Conservation (phyloP, 1,140 invertebrate species). For the Drosophila varians region DNA sequence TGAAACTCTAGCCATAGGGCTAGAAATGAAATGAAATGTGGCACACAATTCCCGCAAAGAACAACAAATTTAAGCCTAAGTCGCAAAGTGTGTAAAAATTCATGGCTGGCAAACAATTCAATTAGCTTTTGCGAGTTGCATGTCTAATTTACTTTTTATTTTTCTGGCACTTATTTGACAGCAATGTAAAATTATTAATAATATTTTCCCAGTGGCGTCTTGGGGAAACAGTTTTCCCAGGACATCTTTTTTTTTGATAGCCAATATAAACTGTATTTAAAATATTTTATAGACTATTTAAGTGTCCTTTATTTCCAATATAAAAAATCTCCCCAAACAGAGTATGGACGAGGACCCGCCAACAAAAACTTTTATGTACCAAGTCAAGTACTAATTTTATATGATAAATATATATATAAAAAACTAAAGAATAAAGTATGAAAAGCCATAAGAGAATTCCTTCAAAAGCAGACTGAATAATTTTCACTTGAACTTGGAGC, state of each 20-base stretch:
- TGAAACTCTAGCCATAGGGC: slow-evolving; percentile 17
- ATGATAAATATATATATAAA: not conserved
- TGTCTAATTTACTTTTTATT: slow-evolving; percentile 33
- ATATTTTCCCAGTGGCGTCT: not conserved
- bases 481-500: not conserved
- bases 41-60: not conserved
- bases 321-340: too few relatives aligned
- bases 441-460: not conserved
- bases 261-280: too few relatives aligned
- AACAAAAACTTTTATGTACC: too few relatives aligned
- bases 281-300: too few relatives aligned
- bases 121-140: slow-evolving; percentile 46
- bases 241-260: too few relatives aligned
- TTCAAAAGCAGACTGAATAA: not conserved
- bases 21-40: slow-evolving; percentile 1
- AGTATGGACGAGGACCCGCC: too few relatives aligned
- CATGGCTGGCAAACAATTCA: slow-evolving; percentile 40
- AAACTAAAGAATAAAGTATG: not conserved
- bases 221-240: too few relatives aligned
- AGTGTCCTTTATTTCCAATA: too few relatives aligned
- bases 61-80: not conserved
- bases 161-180: not conserved
- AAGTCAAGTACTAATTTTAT: not conserved
- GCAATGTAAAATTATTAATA: not conserved
- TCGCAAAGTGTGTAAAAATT: slow-evolving; percentile 8